phyloP scores from a whole-genome alignment of 2,797 vertebrate genomes.

The Melopsittacus undulatus region DNA sequence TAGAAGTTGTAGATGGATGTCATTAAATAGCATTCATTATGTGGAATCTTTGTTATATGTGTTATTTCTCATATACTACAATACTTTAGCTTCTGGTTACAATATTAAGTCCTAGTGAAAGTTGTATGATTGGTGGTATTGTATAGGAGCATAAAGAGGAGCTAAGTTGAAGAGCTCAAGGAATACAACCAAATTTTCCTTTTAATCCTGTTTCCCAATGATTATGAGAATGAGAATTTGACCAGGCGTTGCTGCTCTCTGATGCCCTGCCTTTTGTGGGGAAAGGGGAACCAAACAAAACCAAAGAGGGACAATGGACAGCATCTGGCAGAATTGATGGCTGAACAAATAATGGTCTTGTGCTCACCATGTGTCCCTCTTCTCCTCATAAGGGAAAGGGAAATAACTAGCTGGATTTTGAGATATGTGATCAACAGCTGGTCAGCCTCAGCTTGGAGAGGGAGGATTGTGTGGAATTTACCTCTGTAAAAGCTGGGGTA shows the following conservation, averaged over 20 bases:
- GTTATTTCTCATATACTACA: not conserved
- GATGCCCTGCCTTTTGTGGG: not conserved
- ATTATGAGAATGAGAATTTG: not conserved
- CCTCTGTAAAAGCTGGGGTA: not conserved
- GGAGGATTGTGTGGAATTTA: too few relatives aligned
- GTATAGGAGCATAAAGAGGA: not conserved
- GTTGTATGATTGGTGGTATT: rapidly evolving
- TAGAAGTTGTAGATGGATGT: not conserved
- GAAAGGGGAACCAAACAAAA: too few relatives aligned
- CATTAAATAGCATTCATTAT: not conserved
- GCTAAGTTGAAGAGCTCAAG: not conserved
- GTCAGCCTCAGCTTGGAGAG: not conserved
- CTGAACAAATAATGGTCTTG: not conserved
- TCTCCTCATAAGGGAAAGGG: not conserved
- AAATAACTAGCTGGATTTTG: not conserved
- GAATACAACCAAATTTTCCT: not conserved
- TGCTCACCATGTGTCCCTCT: not conserved
- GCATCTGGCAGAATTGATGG: not conserved
- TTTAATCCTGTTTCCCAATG: not conserved
- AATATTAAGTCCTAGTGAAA: not conserved
- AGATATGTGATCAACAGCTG: not conserved
- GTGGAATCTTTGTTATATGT: not conserved
- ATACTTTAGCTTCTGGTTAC: not conserved
- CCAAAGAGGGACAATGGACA: too few relatives aligned
- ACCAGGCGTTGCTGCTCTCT: not conserved